Evolutionary conservation across 64 coral and sea anemone species (phyloP).

Genomic region (Stylophora pistillata): DNA sequence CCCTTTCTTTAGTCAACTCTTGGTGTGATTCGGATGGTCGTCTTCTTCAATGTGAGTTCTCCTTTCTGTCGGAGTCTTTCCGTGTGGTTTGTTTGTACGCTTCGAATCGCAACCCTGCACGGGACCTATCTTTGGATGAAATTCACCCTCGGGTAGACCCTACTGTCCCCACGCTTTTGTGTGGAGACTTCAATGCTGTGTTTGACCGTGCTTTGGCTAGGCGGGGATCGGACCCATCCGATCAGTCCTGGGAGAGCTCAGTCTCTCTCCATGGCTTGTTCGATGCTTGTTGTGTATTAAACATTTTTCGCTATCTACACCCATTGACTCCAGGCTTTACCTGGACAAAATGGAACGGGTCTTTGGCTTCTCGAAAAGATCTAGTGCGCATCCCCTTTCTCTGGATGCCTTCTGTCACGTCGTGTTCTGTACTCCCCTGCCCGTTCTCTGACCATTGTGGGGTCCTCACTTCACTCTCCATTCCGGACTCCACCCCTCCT

Average conservation of each 20-base stretch:
- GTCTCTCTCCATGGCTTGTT: not conserved
- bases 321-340: no score
- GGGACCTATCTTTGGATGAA: conserved; percentile 16
- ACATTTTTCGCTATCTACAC: not conserved
- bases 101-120: no score
- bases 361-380: no score
- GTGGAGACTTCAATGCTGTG: no score
- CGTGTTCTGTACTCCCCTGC: no score
- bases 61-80: not conserved
- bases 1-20: not conserved
- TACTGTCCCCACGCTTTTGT: conserved; percentile 22
- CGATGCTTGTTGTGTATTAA: not conserved
- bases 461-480: no score
- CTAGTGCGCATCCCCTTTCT: no score
- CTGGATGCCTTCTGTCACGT: no score
- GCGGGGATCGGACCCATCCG: not conserved
- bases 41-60: not conserved
- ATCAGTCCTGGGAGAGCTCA: not conserved
- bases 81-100: not conserved
- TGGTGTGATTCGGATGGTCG: no score
- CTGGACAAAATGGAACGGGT: no score
- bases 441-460: no score
- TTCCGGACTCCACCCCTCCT: no score
- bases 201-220: not conserved
- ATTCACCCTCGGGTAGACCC: not conserved